These are phyloP conservation scores for Ranitomeya imitator DNA, from an alignment of 2,113 vertebrate species.

Conservation along the genomic window DNA sequence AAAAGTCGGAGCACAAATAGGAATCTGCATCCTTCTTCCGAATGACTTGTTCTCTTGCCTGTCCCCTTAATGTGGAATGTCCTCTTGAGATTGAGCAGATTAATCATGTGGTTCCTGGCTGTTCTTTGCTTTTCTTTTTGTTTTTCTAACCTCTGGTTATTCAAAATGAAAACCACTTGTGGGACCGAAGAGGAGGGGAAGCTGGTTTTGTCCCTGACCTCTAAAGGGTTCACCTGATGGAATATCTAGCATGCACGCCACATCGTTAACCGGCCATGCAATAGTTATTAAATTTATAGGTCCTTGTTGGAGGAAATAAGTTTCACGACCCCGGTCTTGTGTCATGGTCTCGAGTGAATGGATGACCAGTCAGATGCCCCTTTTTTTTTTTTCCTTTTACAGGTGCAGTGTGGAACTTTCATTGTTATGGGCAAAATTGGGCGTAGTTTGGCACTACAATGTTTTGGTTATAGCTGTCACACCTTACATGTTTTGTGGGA, in stretches of 20 bases:
- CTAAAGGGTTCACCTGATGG: conserved; percentile 52
- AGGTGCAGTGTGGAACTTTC: conserved; percentile 11
- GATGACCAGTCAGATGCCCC: not conserved
- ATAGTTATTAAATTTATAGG: conserved; percentile 41
- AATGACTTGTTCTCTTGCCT: conserved; percentile 17
- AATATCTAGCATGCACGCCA: conserved; percentile 48
- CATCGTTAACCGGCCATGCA: conserved; percentile 35
- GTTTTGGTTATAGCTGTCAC: no score
- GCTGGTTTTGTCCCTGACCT: conserved; percentile 48
- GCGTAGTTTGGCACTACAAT: not conserved
- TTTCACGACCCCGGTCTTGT: not conserved
- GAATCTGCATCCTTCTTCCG: conserved; percentile 14
- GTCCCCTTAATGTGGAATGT: conserved; percentile 32
- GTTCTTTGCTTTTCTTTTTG: conserved; percentile 34
- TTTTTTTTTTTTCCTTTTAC: not conserved
- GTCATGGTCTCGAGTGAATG: not conserved
- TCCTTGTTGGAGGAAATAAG: conserved; percentile 27
- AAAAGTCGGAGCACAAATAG: not conserved
- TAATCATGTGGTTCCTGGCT: conserved; percentile 49
- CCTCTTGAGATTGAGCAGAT: conserved; percentile 50
- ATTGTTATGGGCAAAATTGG: no score
- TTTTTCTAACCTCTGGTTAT: conserved; percentile 54
- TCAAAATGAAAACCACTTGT: conserved; percentile 57
- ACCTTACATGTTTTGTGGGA: no score
- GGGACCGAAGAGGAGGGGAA: conserved; percentile 46